A percentile compares a stretch with the other conserved stretches of the same genome.
phyloP scores from a whole-genome alignment of 2,888 invertebrate genomes.

The Platynereis dumerilii region DNA sequence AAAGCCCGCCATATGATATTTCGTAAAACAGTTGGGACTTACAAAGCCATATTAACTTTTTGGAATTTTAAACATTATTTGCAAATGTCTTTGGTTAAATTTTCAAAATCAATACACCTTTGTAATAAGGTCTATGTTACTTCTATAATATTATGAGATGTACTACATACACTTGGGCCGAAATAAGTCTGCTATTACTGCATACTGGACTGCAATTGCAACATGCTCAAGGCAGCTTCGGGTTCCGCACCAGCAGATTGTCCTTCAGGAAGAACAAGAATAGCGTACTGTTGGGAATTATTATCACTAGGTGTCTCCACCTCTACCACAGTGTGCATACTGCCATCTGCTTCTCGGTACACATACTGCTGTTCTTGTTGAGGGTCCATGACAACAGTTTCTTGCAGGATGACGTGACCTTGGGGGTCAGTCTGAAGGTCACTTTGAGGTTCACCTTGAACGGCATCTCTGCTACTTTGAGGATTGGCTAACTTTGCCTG shows the following conservation, averaged over 20 bases:
- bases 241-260: conserved; percentile 24
- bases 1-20: no score
- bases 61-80: no score
- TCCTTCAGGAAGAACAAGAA: conserved; percentile 17
- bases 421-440: conserved; percentile 1
- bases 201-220: conserved; percentile 26
- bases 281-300: conserved; percentile 18
- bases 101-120: no score
- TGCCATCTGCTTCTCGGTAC: conserved; percentile 14
- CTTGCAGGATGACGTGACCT: conserved; percentile 3
- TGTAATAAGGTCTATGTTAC: no score
- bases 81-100: no score
- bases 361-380: conserved; percentile 11
- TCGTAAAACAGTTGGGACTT: no score
- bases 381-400: no score
- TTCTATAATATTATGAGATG: no score
- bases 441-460: background rate
- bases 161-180: no score
- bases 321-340: conserved; percentile 18
- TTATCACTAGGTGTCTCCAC: conserved; percentile 21
- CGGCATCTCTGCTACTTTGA: background rate
- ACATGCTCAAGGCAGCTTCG: conserved; percentile 30
- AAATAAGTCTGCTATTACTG: no score
- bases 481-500: background rate
- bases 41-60: no score